A percentile compares a stretch with the other conserved stretches of the same genome.
phyloP scores from a whole-genome alignment of 2,797 vertebrate species.

The Onychomys arenicola region DNA sequence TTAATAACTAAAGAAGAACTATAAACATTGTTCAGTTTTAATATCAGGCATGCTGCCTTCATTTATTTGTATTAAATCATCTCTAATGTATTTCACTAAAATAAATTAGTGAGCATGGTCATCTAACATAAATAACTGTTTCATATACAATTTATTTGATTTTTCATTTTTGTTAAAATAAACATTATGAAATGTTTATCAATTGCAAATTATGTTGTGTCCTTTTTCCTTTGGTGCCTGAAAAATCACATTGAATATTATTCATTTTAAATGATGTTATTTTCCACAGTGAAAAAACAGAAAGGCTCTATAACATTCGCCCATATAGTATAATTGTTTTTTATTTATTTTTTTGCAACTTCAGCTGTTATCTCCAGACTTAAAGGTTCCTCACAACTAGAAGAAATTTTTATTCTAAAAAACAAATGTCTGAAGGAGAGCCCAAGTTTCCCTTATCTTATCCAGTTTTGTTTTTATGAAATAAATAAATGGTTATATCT shows the following conservation, averaged over 20 bases:
- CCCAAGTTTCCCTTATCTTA: not conserved
- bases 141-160: not conserved
- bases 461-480: not conserved
- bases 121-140: not conserved
- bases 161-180: conserved; percentile 32
- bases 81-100: not conserved
- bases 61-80: not conserved
- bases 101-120: not conserved
- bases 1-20: not conserved
- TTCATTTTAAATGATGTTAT: not conserved
- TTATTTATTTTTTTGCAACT: not conserved
- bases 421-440: not conserved
- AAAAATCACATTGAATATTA: not conserved
- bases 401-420: conserved; percentile 15
- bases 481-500: not conserved
- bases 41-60: not conserved
- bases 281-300: not conserved
- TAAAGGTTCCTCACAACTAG: not conserved
- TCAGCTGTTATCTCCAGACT: not conserved
- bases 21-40: not conserved
- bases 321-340: not conserved
- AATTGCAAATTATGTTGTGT: not conserved
- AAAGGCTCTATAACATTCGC: not conserved
- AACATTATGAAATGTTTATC: not conserved
- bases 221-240: not conserved